A percentile compares a stretch with the other conserved stretches of the same genome.
phyloP scores from a whole-genome alignment of 2,113 vertebrate species.

The Phaetusa simplex region DNA sequence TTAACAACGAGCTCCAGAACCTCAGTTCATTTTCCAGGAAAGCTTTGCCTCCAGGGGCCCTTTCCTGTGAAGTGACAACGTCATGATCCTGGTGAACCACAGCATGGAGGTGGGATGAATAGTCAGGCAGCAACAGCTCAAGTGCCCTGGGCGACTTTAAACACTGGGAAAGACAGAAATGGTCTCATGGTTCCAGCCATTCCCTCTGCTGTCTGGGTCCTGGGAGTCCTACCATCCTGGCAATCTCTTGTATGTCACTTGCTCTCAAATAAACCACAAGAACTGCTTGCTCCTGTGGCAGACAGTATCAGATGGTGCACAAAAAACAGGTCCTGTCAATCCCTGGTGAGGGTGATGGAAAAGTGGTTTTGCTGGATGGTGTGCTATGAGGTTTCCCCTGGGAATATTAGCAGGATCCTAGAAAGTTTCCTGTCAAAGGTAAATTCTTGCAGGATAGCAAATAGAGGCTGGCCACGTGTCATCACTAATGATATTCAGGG shows the following conservation, averaged over 20 bases:
- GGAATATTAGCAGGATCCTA: neutral
- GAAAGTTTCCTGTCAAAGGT: neutral
- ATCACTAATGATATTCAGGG: neutral
- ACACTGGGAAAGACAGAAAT: neutral
- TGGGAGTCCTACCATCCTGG: neutral
- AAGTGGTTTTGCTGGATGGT: neutral
- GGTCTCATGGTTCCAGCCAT: neutral
- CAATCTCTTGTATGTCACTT: neutral
- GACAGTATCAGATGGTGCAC: neutral
- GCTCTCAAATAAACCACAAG: neutral
- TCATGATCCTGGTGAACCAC: neutral
- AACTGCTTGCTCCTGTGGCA: neutral
- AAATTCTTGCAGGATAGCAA: neutral
- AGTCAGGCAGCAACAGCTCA: neutral
- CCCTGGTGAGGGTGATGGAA: neutral
- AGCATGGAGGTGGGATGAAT: neutral
- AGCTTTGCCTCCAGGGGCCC: neutral
- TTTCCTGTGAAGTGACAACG: neutral
- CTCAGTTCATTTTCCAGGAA: neutral
- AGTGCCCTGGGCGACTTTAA: neutral
- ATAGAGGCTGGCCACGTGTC: neutral
- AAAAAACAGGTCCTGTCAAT: neutral
- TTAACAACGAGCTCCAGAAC: neutral
- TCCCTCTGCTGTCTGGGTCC: neutral
- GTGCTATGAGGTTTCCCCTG: neutral